Base-by-base conservation (phyloP, 64 coral and sea anemone species). In the Pocillopora verrucosa region DNA sequence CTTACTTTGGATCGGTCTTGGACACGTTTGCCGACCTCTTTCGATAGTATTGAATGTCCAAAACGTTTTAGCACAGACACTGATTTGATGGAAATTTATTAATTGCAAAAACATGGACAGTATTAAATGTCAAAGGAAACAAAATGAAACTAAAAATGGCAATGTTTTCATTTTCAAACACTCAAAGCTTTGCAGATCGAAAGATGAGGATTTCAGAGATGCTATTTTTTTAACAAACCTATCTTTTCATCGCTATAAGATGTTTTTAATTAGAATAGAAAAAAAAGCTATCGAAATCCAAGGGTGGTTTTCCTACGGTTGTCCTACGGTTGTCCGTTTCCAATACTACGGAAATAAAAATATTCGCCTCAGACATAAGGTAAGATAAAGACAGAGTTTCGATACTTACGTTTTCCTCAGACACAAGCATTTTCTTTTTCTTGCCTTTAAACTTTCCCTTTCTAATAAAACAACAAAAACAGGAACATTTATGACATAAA, bases 381-480 rank as follows among this genome's bases (percentile, higher is more conserved):
- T 20, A 57, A 10, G 11, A 57, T 10, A 75, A 1, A 13, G 11
- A 75, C 10, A 12, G 2, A 12, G 10, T 85, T 65, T 58, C 6
- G 0, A 15, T 83, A 85, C 82, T 85, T 72, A 85, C 82, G 57
- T 56, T 85, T 65, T 85, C 64, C 16, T 65, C 61, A 24, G 82
- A 24, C 6, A 72, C 65, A 24, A 85, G 22, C 65, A 85, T 72
- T 56, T 45, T 65, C 64, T 65, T 85, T 65, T 72, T 85, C 22
- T 85, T 85, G n/a, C 82, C 82, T 85, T 85, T 85, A 2, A 85
- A 85, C 72, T 85, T 85, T 45, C 82, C 82, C 37, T 85, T 85
- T 65, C 57, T 85, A 13, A 20, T 85, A 67, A 83, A 6, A 36
- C 16, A 6, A 67, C 16, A 83, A 68, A 65, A 80, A 13, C 16